Evolutionary conservation across 2,797 vertebrate species (phyloP), one percentile per base, ranked within the genome.

Genomic region (Carcharodon carcharias): DNA sequence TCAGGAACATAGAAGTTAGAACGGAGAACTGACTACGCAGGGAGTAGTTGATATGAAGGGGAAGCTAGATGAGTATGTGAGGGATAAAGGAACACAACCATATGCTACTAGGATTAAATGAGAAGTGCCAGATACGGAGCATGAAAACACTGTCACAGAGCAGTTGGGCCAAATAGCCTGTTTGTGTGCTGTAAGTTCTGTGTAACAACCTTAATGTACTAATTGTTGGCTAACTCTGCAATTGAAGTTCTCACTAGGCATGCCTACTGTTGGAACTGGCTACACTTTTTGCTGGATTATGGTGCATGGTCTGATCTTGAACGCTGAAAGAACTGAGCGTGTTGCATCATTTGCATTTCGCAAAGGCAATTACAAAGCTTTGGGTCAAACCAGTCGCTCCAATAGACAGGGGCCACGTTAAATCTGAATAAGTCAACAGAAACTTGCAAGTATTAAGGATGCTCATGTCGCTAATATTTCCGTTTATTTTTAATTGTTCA

Each of bases 401-500:
- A 54, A n/a, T 50, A 12, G 40, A 80, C 61, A 77, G 23, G 40
- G 67, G 45, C 1, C 7, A 31, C 21, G 50, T 96, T 69, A 35
- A 40, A 61, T 45, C 21, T 54, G 6, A 28, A 69, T n/a, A 95
- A 77, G 77, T 85, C 31, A 50, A 65, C 50, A 80, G 56, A 73
- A 21, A 23, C 26, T 23, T 82, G 71, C 8, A n/a, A 35, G 40
- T 40, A 9, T 96, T 61, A 61, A 35, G 54, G 56, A 45, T 28
- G 28, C 50, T 21, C 6, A 4, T 18, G 12, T 40, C 5, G 31
- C 28, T 56, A 73, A 73, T 73, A 21, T 35, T 71, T 69, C 40
- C 95, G 89, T 18, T 77, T 91, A 63, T 91, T 23, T 54, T 40
- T 73, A 58, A 77, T 0, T 61, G 7, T 89, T 12, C 97, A 99